These are phyloP conservation scores for Glaucopsyche alexis DNA, from an alignment of 2,888 invertebrate genomes.

Conservation along the genomic window DNA sequence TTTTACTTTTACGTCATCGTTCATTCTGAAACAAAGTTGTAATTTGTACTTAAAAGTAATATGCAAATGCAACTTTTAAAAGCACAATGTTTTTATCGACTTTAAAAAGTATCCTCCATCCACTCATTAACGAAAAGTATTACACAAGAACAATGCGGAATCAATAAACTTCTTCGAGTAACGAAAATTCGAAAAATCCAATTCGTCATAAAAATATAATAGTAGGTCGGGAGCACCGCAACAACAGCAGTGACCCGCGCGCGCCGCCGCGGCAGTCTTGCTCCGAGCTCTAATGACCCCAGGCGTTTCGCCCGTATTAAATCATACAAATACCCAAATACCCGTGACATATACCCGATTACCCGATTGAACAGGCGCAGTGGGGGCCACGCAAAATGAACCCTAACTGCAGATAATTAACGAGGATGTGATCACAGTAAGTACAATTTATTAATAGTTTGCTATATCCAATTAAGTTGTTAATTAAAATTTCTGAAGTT, in stretches of 20 bases:
- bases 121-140: neutral
- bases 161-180: constrained; percentile 9
- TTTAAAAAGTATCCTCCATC: neutral
- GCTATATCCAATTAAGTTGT: neutral
- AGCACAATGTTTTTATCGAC: neutral
- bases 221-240: constrained; percentile 77
- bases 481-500: too few relatives aligned
- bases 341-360: constrained; percentile 50
- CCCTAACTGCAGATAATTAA: constrained; percentile 62
- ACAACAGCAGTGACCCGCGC: constrained; percentile 76
- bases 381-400: constrained; percentile 62
- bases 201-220: constrained; percentile 80
- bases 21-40: too few relatives aligned
- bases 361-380: constrained; percentile 62
- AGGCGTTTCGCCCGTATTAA: constrained; percentile 63
- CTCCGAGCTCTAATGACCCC: constrained; percentile 77
- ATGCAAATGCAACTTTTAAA: neutral
- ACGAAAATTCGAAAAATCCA: constrained; percentile 59
- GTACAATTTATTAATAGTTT: neutral
- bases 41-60: too few relatives aligned
- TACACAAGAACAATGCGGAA: constrained; percentile 8
- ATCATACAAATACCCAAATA: constrained; percentile 54
- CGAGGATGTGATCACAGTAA: constrained; percentile 2
- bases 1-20: too few relatives aligned
- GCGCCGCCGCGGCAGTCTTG: constrained; percentile 77